phyloP scores from a whole-genome alignment of 1,140 invertebrate species.

The Ctenoplectra terminalis region DNA sequence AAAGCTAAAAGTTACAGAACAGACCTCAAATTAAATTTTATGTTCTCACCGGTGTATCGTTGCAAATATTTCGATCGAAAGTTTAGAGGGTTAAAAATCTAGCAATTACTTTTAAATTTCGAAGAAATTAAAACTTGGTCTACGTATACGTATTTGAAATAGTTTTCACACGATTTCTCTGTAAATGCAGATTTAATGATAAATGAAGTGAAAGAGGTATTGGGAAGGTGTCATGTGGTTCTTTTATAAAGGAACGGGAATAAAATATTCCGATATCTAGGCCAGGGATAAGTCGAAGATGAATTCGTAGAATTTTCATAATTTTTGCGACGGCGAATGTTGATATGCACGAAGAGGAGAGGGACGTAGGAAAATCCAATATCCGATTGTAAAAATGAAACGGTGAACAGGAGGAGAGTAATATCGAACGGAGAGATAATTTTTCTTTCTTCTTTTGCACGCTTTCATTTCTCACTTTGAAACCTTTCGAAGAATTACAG shows the following conservation, averaged over 20 bases:
- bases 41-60: no score
- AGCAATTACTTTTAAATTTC: background rate
- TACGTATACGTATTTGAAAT: background rate
- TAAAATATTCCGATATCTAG: background rate
- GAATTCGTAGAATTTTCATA: conserved; percentile 13
- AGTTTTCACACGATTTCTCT: background rate
- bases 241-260: background rate
- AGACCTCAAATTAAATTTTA: no score
- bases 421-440: background rate
- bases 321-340: background rate
- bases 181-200: background rate
- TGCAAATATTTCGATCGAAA: no score
- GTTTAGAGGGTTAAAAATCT: no score
- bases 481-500: background rate
- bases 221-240: no score
- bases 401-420: background rate
- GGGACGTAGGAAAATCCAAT: background rate
- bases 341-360: background rate
- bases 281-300: no score
- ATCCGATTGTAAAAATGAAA: background rate
- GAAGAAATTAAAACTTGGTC: background rate
- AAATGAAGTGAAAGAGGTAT: background rate
- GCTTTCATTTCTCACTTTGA: background rate
- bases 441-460: background rate
- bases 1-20: no score